These are phyloP conservation scores for Meda fulgida DNA, from an alignment of 2,797 vertebrate species.

Conservation along the genomic window DNA sequence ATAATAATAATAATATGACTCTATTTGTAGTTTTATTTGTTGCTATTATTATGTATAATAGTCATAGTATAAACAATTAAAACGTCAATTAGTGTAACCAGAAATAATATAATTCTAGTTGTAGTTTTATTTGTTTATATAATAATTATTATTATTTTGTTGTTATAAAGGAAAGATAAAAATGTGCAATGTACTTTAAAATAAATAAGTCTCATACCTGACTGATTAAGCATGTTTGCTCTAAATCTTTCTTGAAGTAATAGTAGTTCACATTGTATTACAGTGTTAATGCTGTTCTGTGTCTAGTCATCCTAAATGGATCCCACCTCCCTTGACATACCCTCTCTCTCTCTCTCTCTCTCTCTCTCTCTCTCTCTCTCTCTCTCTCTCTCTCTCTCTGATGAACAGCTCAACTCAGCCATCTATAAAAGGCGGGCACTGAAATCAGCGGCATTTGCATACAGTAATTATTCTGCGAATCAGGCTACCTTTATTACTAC, in stretches of 20 bases:
- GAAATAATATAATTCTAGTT: not conserved
- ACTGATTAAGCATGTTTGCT: not conserved
- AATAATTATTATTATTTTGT: not conserved
- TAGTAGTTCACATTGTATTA: not conserved
- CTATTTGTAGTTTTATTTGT: not conserved
- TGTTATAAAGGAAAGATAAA: not conserved
- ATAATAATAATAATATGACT: not conserved
- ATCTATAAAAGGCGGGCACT: slow-evolving; percentile 84
- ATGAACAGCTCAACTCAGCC: slow-evolving; percentile 82
- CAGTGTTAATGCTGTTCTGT: not conserved
- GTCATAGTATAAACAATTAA: not conserved
- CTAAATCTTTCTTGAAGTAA: not conserved
- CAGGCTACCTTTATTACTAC: slow-evolving; percentile 85
- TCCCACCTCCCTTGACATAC: not conserved
- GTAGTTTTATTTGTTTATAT: not conserved
- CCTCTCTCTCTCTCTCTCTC: not conserved
- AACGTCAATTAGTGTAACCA: not conserved
- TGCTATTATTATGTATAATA: not conserved
- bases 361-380: slow-evolving; percentile 61
- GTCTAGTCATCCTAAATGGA: slow-evolving; percentile 27
- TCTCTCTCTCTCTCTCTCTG: slow-evolving; percentile 81
- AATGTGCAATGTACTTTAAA: not conserved
- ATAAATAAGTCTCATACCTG: not conserved
- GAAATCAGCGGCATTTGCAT: slow-evolving; percentile 86
- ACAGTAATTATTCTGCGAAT: slow-evolving; percentile 87